These are phyloP conservation scores for Sicus ferrugineus DNA, from an alignment of 2,888 invertebrate species.

Conservation along the genomic window DNA sequence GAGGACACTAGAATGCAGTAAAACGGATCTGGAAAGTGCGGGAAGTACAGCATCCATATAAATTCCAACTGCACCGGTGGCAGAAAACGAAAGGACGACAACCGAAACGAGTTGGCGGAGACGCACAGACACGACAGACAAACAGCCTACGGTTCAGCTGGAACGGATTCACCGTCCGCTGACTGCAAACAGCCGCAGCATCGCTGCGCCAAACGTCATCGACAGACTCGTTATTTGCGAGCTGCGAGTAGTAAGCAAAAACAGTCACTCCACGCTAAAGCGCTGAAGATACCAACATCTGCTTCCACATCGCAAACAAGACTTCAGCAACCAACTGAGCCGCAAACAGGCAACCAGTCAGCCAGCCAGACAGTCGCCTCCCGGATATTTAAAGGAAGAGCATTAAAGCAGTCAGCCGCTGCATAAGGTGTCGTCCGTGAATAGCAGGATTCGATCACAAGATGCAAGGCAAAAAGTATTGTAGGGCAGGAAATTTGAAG, in stretches of 20 bases:
- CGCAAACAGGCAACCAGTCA: neutral
- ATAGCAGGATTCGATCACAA: too few species aligned
- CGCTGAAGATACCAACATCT: slow-evolving; percentile 23
- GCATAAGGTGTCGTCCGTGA: too few species aligned
- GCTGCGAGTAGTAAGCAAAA: neutral
- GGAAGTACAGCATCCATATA: slow-evolving; percentile 16
- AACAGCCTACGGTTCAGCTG: too few species aligned
- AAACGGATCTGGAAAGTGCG: slow-evolving; percentile 1
- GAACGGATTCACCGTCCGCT: too few species aligned
- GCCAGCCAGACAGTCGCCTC: neutral
- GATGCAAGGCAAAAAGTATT: neutral
- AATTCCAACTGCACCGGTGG: slow-evolving; percentile 20
- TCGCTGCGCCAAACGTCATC: too few species aligned
- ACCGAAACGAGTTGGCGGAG: too few species aligned
- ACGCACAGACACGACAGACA: neutral
- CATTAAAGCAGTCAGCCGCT: too few species aligned
- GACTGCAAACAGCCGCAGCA: too few species aligned
- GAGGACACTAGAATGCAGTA: slow-evolving; percentile 1
- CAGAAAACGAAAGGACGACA: too few species aligned
- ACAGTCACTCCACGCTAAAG: slow-evolving; percentile 6
- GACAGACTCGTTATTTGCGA: too few species aligned
- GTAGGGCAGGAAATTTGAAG: slow-evolving; percentile 15
- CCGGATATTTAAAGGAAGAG: neutral
- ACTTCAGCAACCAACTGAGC: neutral
- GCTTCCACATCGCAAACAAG: slow-evolving; percentile 5